Base-by-base conservation (phyloP, 2,888 invertebrate species). In the Fabriciana adippe region DNA sequence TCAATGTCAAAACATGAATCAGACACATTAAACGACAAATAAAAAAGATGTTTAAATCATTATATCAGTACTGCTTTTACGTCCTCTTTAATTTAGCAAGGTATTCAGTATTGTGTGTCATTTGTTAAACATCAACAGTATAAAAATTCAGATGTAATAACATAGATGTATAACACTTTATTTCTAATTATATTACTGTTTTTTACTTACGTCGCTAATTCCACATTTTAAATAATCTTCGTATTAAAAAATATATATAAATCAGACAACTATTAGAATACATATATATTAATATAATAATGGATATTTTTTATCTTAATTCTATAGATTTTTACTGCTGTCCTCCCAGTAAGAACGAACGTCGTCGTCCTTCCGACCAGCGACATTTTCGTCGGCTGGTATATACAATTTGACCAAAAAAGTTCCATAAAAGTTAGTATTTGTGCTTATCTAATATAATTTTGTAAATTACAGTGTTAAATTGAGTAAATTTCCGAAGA, bases 351-450 rank as follows among this genome's bases (percentile, higher is more conserved):
- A 68, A 70, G 67, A 68, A 69, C 67, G 67, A 75, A 62, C 65
- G 70, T 74, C 75, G 70, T 69, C 75, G 75, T 76, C 75, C 73
- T 72, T 75, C 74, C 84, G 78, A 82, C 88, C 88, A 90, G 89
- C 89, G 88, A 90, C 85, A 86, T 87, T 87, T 87, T 84, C 81
- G 84, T 90, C 86, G 85, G 84, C 89, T 90, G 88, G 88, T 81
- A 75, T 70, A 68, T 50, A 73, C 66, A 81, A 82, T 82, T 87
- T 82, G 80, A 78, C 62, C 79, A 75, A 77, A 80, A 81, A 83
- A 86, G 85, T 80, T 82, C 81, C 78, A 73, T 72, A 82, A 86
- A 90, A 86, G 90, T 92, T 87, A 86, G 91, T 92, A 87, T 65
- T 66, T 64, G 67, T 67, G 55, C 15, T 55, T 51, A 3, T 57